Conservation (phyloP, 2,113 vertebrate species). For the Corythaeola cristata region DNA sequence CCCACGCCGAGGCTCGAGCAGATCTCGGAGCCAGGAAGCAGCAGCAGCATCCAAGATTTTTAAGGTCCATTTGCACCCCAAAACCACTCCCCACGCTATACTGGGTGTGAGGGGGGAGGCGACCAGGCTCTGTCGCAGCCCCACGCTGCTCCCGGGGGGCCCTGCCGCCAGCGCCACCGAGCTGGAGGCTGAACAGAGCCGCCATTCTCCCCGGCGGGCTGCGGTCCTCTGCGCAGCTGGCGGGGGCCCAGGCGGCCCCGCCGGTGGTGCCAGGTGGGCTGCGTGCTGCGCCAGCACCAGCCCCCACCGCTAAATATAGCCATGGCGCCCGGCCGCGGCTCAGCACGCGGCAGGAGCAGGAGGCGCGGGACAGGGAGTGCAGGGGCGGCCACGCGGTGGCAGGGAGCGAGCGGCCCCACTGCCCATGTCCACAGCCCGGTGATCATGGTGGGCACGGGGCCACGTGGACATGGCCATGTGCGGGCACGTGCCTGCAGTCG, state of each 20-base stretch:
- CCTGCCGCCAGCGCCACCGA: not conserved
- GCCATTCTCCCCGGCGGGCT: not conserved
- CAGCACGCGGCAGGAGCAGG: not conserved
- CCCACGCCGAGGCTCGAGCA: rapidly evolving
- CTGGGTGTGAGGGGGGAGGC: not conserved
- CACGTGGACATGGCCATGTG: not conserved
- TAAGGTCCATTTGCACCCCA: not conserved
- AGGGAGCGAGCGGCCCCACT: not conserved
- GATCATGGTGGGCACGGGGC: too few relatives aligned
- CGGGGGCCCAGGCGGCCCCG: not conserved
- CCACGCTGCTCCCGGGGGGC: not conserved
- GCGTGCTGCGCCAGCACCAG: not conserved
- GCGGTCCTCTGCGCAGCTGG: not conserved
- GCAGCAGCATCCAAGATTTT: not conserved
- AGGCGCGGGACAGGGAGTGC: not conserved
- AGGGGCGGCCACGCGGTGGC: not conserved
- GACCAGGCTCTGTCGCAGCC: not conserved
- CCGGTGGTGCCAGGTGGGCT: conserved; percentile 20
- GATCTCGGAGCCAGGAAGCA: not conserved
- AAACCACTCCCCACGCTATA: not conserved
- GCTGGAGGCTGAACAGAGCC: conserved; percentile 16
- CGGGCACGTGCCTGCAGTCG: rapidly evolving
- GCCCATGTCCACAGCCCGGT: too few relatives aligned
- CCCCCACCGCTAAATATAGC: conserved; percentile 17
- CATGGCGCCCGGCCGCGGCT: rapidly evolving